Conservation (phyloP, 2,888 invertebrate genomes). For the Salticus scenicus region DNA sequence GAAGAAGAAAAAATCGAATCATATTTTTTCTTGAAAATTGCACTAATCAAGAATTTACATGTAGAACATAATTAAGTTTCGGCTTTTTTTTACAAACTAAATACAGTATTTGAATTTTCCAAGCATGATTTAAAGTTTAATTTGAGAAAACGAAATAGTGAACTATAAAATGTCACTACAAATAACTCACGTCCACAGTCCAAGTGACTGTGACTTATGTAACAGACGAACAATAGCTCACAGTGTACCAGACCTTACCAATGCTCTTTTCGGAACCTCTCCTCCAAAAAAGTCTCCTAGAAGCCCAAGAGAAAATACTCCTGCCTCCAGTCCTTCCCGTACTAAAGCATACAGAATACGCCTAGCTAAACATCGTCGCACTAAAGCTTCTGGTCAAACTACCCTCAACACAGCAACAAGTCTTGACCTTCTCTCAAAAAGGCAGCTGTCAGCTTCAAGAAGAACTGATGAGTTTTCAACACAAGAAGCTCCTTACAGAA, state of each 20-base stretch:
- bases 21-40: no score
- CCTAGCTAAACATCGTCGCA: slow-evolving; percentile 23
- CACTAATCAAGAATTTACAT: no score
- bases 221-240: slow-evolving; percentile 40
- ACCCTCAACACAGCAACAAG: slow-evolving; percentile 27
- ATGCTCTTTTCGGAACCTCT: slow-evolving; percentile 10
- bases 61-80: no score
- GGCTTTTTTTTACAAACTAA: no score
- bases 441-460: not conserved
- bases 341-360: slow-evolving; percentile 4
- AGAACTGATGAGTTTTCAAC: slow-evolving; percentile 14
- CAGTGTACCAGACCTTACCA: slow-evolving; percentile 54
- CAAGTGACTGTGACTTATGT: slow-evolving; percentile 55
- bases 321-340: slow-evolving; percentile 43
- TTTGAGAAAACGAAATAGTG: no score
- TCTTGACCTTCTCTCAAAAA: slow-evolving; percentile 34
- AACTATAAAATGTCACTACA: slow-evolving; percentile 50
- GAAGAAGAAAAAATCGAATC: no score
- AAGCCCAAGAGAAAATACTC: slow-evolving; percentile 42
- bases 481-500: slow-evolving; percentile 35
- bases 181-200: slow-evolving; percentile 57
- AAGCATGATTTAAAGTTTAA: no score
- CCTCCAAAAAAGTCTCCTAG: slow-evolving; percentile 27
- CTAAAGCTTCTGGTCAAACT: not conserved
- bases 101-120: no score